Conservation (phyloP, 2,888 invertebrate genomes). For the Luffia ferchaultella region DNA sequence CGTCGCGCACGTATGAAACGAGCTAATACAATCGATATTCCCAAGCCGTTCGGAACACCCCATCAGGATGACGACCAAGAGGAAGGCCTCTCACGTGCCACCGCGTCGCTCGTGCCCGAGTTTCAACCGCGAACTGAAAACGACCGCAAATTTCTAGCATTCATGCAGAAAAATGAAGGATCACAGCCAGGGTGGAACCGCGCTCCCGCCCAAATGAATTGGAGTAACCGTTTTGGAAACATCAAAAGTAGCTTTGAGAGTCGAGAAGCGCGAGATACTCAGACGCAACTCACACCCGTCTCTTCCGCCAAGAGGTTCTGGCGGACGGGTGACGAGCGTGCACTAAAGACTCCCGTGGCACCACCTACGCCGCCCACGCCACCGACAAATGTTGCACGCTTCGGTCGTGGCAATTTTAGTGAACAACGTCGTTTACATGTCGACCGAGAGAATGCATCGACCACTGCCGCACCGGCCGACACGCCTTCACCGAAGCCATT, state of each 20-base stretch:
- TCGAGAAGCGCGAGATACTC: conserved; percentile 33
- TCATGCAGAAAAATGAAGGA: conserved; percentile 76
- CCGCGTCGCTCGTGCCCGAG: conserved; percentile 62
- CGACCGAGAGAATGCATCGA: conserved; percentile 37
- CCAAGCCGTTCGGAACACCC: conserved; percentile 71
- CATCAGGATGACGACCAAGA: conserved; percentile 57
- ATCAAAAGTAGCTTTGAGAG: conserved; percentile 85
- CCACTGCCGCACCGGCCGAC: conserved; percentile 28
- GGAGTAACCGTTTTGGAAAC: conserved; percentile 85
- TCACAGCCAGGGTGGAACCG: conserved; percentile 20
- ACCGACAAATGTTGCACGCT: conserved; percentile 33
- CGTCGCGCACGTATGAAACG: conserved; percentile 84
- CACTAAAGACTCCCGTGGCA: conserved; percentile 23
- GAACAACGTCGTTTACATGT: conserved; percentile 24
- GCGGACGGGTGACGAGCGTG: conserved; percentile 65
- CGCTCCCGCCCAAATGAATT: conserved; percentile 63
- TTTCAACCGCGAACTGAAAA: conserved; percentile 86
- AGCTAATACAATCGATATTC: conserved; percentile 89
- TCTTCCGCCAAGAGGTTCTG: conserved; percentile 68
- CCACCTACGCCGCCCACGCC: conserved; percentile 30
- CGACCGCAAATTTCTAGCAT: conserved; percentile 84
- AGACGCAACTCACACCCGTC: conserved; percentile 17
- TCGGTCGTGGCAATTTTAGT: conserved; percentile 21
- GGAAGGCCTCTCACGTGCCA: conserved; percentile 30
- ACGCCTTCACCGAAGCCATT: conserved; percentile 45